Conservation (phyloP, 1,140 invertebrate genomes). For the Brachionus plicatilis region DNA sequence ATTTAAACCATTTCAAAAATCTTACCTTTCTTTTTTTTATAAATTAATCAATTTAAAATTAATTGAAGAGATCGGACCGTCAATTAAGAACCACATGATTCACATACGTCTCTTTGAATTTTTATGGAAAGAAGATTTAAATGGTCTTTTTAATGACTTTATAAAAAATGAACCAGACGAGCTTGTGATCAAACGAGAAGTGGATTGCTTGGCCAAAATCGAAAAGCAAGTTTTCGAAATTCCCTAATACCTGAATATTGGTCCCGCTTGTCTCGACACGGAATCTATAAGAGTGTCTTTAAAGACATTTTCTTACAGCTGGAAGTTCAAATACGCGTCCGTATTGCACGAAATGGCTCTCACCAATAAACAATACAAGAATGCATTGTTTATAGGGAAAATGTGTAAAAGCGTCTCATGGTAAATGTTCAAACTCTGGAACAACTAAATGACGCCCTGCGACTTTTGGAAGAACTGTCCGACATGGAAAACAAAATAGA, state of each 20-base stretch:
- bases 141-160: conserved; percentile 54
- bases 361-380: conserved; percentile 46
- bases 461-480: too few species aligned
- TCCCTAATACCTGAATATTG: conserved; percentile 47
- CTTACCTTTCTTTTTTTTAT: too few species aligned
- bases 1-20: too few species aligned
- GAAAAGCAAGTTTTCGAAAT: conserved; percentile 51
- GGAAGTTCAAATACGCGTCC: conserved; percentile 55
- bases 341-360: conserved; percentile 54
- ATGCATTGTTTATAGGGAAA: too few species aligned
- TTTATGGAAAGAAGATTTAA: conserved; percentile 55
- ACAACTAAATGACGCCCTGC: too few species aligned
- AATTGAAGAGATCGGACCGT: conserved; percentile 47
- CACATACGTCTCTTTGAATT: conserved; percentile 56
- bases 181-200: conserved; percentile 46
- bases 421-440: too few species aligned
- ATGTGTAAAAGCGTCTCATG: too few species aligned
- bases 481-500: too few species aligned
- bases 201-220: conserved; percentile 42
- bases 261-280: conserved; percentile 50
- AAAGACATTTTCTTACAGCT: conserved; percentile 53
- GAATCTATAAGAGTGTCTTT: conserved; percentile 53
- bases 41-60: not conserved
- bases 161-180: conserved; percentile 50
- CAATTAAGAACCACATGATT: conserved; percentile 50